Conservation (phyloP, 2,797 vertebrate species). For the Falco columbarius region DNA sequence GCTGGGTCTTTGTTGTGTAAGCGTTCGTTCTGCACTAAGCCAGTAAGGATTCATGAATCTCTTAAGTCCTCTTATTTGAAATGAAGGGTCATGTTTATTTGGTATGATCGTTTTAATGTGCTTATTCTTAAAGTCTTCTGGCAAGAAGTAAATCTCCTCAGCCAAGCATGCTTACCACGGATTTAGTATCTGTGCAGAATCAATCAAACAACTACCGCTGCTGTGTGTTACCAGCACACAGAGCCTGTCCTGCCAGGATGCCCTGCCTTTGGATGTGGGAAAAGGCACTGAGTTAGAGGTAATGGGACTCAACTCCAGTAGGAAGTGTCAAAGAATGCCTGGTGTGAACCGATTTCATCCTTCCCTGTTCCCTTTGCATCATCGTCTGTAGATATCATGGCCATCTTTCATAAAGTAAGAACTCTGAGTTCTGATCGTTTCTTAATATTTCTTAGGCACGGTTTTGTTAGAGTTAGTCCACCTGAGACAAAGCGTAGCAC, state of each 20-base stretch:
- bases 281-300: neutral
- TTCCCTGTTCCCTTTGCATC: neutral
- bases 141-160: slow-evolving; percentile 46
- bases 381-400: neutral
- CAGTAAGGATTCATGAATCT: neutral
- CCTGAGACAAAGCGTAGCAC: neutral
- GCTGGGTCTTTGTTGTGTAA: neutral
- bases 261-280: neutral
- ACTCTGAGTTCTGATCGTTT: neutral
- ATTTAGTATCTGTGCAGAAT: slow-evolving; percentile 17
- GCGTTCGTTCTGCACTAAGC: neutral
- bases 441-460: neutral
- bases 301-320: neutral
- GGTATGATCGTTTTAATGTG: slow-evolving; percentile 40
- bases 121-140: slow-evolving; percentile 52
- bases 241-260: neutral
- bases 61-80: slow-evolving; percentile 5
- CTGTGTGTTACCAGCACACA: rapidly evolving
- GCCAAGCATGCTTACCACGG: neutral
- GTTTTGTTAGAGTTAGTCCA: neutral
- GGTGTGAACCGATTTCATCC: neutral
- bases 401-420: neutral
- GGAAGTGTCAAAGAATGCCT: neutral
- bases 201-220: neutral
- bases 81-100: neutral